Evolutionary conservation across 92 coral and sea anemone species (phyloP), one percentile per base, ranked within the genome.

Genomic region (Zoanthus solanderi): DNA sequence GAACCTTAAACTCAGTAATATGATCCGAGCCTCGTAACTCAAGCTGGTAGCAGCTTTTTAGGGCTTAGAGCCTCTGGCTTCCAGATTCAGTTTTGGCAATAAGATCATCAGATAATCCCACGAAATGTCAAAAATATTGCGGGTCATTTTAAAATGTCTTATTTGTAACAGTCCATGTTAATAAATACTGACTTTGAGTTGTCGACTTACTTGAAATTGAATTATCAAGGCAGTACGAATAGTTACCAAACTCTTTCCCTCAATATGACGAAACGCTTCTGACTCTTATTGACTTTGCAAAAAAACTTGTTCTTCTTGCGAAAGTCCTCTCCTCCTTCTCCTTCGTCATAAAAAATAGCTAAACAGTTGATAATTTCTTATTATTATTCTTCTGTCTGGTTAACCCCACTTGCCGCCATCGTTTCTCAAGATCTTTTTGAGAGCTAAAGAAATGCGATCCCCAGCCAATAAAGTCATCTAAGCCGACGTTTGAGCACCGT

Each of bases 271-370:
- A 56, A 10, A 9, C 3, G 63, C 10, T 56, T 56, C 52, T 47
- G 5, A 14, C 15, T 37, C 76, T 68, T 47, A 34, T 58, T 46
- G 30, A 90, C 75, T 31, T 28, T 71, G 83, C 90, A 86, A 14
- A 76, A 71, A 32, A 86, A 90, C 72, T 85, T 90, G 61, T 90
- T 90, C 73, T 90, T 90, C 79, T 69, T 77, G 12, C 90, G 30
- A 67, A 29, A 90, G 68, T 86, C 79, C 54, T 90, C 92, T 65
- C 90, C 87, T 11, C 90, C 92, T 66, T 86, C 78, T 17, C 92
- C 90, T 78, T 90, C 87, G 50, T 89, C 86, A 76, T 89, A 89
- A 84, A 84, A 84, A 42, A 58, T 16, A 14, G 86, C 92, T 63
- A 68, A 53, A 68, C 89, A 74, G 29, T 89, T 83, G 17, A 90